phyloP scores from a whole-genome alignment of 2,113 vertebrate genomes.

The human region DNA sequence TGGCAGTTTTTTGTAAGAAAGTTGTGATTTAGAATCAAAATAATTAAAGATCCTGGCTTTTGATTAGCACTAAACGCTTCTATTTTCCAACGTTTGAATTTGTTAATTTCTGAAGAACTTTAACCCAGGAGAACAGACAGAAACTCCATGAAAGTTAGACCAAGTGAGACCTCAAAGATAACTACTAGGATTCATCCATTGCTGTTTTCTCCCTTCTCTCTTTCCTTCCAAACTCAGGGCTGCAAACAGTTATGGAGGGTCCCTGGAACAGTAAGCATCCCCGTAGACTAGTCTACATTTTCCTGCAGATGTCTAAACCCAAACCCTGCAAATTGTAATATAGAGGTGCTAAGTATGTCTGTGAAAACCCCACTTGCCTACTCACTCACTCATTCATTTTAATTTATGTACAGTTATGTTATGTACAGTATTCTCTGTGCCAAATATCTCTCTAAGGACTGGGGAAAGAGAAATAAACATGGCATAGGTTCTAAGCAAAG shows the following conservation, averaged over 20 bases:
- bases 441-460: background rate
- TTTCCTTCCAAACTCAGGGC: background rate
- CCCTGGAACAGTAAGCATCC: background rate
- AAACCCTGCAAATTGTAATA: background rate
- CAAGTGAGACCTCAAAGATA: background rate
- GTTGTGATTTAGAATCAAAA: slow-evolving; percentile 21
- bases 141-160: background rate
- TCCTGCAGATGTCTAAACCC: background rate
- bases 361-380: background rate
- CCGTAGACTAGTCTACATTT: background rate
- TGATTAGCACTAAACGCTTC: slow-evolving; percentile 16
- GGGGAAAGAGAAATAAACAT: background rate
- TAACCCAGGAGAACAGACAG: background rate
- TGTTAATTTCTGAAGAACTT: slow-evolving; percentile 13
- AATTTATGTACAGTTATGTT: background rate
- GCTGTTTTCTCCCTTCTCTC: background rate
- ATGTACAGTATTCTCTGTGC: background rate
- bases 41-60: slow-evolving; percentile 31
- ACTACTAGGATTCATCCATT: background rate
- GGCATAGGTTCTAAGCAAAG: background rate
- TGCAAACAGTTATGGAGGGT: background rate
- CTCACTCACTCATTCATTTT: background rate
- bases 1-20: slow-evolving; percentile 21
- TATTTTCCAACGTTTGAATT: background rate
- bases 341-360: background rate